Percentiles rank a stretch among this genome's conserved stretches.
Conservation (phyloP, 2,797 vertebrate genomes). For the Liparis tanakae region DNA sequence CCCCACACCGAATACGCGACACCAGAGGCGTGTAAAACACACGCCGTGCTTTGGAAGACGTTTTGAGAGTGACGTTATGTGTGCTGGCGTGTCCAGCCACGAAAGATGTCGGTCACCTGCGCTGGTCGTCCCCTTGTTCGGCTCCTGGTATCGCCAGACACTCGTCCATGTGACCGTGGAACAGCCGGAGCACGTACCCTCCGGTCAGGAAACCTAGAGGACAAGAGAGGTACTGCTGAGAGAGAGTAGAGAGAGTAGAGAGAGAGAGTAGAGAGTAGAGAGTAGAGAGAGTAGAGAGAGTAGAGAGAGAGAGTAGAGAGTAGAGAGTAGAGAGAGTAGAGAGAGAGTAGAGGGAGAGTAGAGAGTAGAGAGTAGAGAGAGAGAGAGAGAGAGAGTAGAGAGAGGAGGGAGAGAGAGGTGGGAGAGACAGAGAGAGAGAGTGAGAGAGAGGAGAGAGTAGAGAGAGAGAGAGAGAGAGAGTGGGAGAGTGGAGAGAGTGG, state of each 20-base stretch:
- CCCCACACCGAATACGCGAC: neutral
- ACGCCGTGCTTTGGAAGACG: neutral
- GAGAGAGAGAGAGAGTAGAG: too few species aligned
- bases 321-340: too few species aligned
- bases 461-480: too few species aligned
- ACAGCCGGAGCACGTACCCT: conserved; percentile 92
- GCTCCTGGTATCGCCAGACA: conserved; percentile 90
- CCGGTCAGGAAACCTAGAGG: conserved; percentile 88
- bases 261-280: too few species aligned
- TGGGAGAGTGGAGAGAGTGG: too few species aligned
- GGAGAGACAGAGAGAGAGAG: too few species aligned
- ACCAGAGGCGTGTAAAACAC: neutral
- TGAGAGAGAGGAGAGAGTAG: too few species aligned
- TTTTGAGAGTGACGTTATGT: neutral
- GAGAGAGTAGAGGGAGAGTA: too few species aligned
- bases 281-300: too few species aligned
- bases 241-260: neutral
- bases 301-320: too few species aligned
- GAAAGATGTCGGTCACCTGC: conserved; percentile 79
- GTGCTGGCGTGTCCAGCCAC: neutral
- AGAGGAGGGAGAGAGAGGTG: too few species aligned
- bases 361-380: too few species aligned
- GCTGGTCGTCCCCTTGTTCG: conserved; percentile 92
- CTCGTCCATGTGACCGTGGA: conserved; percentile 97
- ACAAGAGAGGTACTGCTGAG: conserved; percentile 4